Evolutionary conservation across 2,113 vertebrate species (phyloP), one percentile per base, ranked within the genome.

Genomic region (Choloepus hoffmanni): DNA sequence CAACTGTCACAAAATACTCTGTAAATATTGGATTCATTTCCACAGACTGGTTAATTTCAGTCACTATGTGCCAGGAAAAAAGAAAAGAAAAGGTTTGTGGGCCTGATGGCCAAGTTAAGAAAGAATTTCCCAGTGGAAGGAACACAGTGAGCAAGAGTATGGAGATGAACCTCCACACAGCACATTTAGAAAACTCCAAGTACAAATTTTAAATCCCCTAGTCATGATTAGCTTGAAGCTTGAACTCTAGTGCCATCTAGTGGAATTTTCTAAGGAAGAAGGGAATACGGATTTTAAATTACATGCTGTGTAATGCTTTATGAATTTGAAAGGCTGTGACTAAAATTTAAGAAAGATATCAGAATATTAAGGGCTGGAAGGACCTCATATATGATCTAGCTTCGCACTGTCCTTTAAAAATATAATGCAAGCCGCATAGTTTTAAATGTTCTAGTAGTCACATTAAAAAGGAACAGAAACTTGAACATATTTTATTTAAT

Each of bases 171-270:
- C 65, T 26, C 23, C 10, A n/a, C 8, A 65, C 5, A 53, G 19
- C 6, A 21, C 28, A 3, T 62, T 84, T 63, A 63, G 76, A 89
- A 89, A 87, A 76, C 65, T 48, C 5, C 50, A 79, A 53, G 45
- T 33, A 79, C n/a, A 21, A 36, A 70, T 67, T 76, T 82, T 73
- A 86, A 73, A 62, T 62, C 65, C 10, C 19, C 19, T 33, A 13
- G 33, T 18, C 24, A 23, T 36, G 58, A 16, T 36, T 79, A 86
- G 40, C 7, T 60, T n/a, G 72, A 7, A 24, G 36, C 33, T 43
- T 60, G 84, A n/a, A 58, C 86, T 95, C 93, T 74, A 68, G 36
- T 63, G 89, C 92, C 96, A 94, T 85, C 96, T 96, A 86, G 43
- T 83, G 88, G 95, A 45, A 24, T 1, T 60, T 60, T 60, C 8